Base-by-base conservation (phyloP, 2,797 vertebrate species). In the Nyctalus aviator region DNA sequence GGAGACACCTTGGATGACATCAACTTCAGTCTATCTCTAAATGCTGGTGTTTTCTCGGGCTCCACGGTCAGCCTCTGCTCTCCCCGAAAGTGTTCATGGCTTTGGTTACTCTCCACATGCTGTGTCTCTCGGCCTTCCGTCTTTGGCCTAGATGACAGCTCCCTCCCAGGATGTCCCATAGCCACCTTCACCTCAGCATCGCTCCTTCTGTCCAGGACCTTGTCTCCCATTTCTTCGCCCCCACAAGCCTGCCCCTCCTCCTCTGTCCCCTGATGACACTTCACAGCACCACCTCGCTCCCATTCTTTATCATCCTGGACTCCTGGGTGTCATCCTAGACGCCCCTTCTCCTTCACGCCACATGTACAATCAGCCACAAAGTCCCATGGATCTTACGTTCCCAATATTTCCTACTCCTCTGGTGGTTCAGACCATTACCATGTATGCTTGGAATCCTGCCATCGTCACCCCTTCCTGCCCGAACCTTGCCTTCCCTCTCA, bases 271-370 rank as follows among this genome's bases (percentile, higher is more conserved):
- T 13, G 57, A 27, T 0, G 20, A 53, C 6, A 1, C 12, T 25
- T 62, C 15, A 0, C 2, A 18, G 35, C 11, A 3, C 32, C 10
- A 7, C 44, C 1, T 0, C 1, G 8, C 32, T 66, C 17, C 59
- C 30, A 7, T 18, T 6, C 1, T 8, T 21, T 27, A 8, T 62
- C 21, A 69, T 72, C 83, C 77, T 41, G 50, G 72, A 41, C 37
- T 57, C 68, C 32, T 32, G 73, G 75, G n/a, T 71, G 17, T 69
- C 17, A 23, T n/a, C n/a, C 27, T 9, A 6, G 32, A 27, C 44
- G 44, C 53, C 32, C 83, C 41, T 50, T 75, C 35, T 50, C 41
- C 12, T 41, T 37, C 46, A 25, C 14, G 9, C 30, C 23, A 79
- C 4, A 11, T 4, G 9, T 4, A 30, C 46, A 6, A 3, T 50